These are phyloP conservation scores for Lasioglossum pauxillum DNA, from an alignment of 2,888 invertebrate genomes.

Conservation along the genomic window DNA sequence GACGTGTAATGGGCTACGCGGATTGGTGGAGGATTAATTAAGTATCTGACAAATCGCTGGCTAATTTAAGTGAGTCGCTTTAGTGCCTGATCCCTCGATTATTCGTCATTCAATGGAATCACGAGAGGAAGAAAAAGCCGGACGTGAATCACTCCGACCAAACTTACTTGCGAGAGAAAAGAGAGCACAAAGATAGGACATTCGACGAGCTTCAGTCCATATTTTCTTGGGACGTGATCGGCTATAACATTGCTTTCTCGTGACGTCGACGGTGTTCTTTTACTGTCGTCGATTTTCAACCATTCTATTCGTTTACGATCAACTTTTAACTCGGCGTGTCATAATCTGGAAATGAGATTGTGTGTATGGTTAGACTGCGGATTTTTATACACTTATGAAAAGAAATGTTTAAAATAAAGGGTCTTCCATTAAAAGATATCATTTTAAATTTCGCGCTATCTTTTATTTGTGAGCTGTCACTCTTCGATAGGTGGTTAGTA, in stretches of 20 bases:
- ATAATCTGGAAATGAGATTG: neutral
- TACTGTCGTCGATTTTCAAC: neutral
- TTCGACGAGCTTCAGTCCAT: slow-evolving; percentile 26
- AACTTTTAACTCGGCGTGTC: neutral
- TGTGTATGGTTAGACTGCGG: neutral
- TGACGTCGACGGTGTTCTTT: neutral
- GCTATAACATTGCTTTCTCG: neutral
- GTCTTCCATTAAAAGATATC: too few relatives aligned
- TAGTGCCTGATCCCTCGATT: slow-evolving; percentile 36
- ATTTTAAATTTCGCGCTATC: too few relatives aligned
- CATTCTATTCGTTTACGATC: neutral
- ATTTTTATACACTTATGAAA: neutral
- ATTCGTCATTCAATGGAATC: slow-evolving; percentile 39
- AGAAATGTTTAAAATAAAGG: neutral
- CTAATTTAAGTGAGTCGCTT: slow-evolving; percentile 37
- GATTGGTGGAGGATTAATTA: neutral
- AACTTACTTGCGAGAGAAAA: slow-evolving; percentile 34
- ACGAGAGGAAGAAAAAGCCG: slow-evolving; percentile 44
- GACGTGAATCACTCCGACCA: slow-evolving; percentile 49
- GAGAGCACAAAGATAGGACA: slow-evolving; percentile 2
- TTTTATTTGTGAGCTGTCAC: too few relatives aligned
- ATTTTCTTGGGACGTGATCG: slow-evolving; percentile 26
- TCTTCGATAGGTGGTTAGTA: too few relatives aligned
- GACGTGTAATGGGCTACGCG: neutral
- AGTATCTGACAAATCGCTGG: neutral